Base-by-base conservation (phyloP, 2,888 invertebrate genomes). In the Clanis bilineata region DNA sequence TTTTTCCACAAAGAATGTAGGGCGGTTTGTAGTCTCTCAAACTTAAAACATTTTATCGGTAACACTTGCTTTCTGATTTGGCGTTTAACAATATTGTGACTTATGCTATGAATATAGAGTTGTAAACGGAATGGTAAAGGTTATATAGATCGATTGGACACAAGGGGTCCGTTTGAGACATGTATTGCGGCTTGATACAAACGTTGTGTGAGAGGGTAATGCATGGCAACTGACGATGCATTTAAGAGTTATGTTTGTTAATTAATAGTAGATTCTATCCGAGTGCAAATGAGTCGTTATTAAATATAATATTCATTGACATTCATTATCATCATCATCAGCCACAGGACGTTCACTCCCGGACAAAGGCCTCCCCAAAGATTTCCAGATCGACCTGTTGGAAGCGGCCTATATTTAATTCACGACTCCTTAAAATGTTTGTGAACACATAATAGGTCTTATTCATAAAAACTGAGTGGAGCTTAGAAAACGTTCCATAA, bases 1-100 rank as follows among this genome's bases (percentile, higher is more conserved):
- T 70, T 69, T 67, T 62, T 64, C 60, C 39, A 67, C 68, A 74
- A 75, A 76, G 74, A 71, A 76, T 67, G 65, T 67, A 68, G 72
- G 70, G 69, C 69, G 66, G 67, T 72, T 73, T 72, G 73, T 75
- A 70, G 74, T 64, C 74, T 71, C 76, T 80, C 64, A 66, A 71
- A 71, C 69, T 72, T 74, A 73, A 82, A 80, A 82, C 73, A 74
- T 79, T 81, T 82, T 75, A 79, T 77, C 76, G 79, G 65, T 61
- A 72, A 75, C 70, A 71, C 66, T 73, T 63, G 21, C 61, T 57
- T 25, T 51, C 58, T 43, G 12, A 43, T 47, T 3, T 59, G 32
- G 22, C 47, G 60, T 57, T 25, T 55, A 12, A 10, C 6, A 23
- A 66, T 61, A 63, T 59, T 65, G 36, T 47, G 68, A 66, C 61